Percentiles rank a stretch among this genome's conserved stretches.
phyloP scores from a whole-genome alignment of 1,140 invertebrate species.

The Drosophila seguyi region DNA sequence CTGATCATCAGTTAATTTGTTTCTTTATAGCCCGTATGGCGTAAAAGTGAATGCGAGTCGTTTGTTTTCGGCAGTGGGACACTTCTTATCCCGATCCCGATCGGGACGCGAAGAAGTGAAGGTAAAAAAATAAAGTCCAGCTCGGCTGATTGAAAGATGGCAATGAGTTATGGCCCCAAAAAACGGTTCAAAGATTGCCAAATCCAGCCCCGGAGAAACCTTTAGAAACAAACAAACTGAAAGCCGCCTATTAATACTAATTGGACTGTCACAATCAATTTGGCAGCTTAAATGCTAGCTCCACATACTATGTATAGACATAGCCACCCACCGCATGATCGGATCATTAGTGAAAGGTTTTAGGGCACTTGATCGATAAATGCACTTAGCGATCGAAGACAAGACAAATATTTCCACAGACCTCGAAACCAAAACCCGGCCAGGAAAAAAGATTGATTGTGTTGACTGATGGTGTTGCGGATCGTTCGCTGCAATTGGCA shows the following conservation, averaged over 20 bases:
- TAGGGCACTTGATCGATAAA: constrained; percentile 83
- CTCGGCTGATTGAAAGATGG: constrained; percentile 45
- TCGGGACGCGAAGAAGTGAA: constrained; percentile 43
- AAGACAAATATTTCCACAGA: constrained; percentile 78
- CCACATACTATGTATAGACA: constrained; percentile 24
- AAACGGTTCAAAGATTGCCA: constrained; percentile 28
- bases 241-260: constrained; percentile 57
- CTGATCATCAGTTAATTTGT: constrained; percentile 85
- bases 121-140: constrained; percentile 30
- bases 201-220: constrained; percentile 7
- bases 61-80: constrained; percentile 81
- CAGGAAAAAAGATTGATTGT: constrained; percentile 71
- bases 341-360: constrained; percentile 83
- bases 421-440: constrained; percentile 28
- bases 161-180: constrained; percentile 47
- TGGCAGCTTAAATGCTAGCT: constrained; percentile 45
- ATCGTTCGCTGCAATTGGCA: constrained; percentile 64
- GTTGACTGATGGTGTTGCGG: constrained; percentile 77
- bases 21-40: constrained; percentile 70
- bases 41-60: constrained; percentile 79
- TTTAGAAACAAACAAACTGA: constrained; percentile 30
- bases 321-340: constrained; percentile 67
- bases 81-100: constrained; percentile 66
- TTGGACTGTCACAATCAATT: constrained; percentile 72
- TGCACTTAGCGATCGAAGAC: constrained; percentile 73